Conservation (phyloP, 2,888 invertebrate genomes). For the Junonia oenone region DNA sequence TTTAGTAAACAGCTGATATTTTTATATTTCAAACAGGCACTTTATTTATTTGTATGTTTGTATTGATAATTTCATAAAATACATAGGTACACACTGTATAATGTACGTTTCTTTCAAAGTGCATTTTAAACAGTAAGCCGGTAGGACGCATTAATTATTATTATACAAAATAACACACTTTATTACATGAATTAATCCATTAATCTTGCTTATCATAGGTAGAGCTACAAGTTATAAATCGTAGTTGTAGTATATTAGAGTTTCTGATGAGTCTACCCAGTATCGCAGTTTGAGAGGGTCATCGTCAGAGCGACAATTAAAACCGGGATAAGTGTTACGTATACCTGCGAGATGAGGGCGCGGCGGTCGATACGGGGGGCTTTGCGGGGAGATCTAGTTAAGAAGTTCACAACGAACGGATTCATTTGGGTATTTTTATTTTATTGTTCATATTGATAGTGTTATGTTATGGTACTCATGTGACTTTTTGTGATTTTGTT, state of each 20-base stretch:
- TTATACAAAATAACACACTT: no score
- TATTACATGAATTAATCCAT: no score
- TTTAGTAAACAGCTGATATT: no score
- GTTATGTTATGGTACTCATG: not conserved
- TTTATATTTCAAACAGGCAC: no score
- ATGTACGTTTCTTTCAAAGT: no score
- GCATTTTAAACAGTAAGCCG: no score
- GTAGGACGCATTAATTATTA: no score
- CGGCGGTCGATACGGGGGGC: constrained; percentile 69
- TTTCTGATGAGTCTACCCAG: constrained; percentile 11
- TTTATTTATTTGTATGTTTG: no score
- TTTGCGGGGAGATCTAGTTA: constrained; percentile 56
- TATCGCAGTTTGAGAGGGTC: constrained; percentile 14
- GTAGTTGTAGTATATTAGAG: not conserved
- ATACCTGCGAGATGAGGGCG: constrained; percentile 76
- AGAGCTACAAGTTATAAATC: not conserved
- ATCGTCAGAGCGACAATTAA: constrained; percentile 65
- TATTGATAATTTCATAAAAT: no score
- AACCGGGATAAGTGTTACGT: constrained; percentile 77
- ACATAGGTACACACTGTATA: no score
- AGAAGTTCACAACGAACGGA: constrained; percentile 47
- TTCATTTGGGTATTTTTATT: not conserved
- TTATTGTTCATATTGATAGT: not conserved
- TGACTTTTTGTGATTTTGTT: not conserved
- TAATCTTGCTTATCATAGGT: no score